Base-by-base conservation (phyloP, 2,113 vertebrate species). In the Chionis minor region DNA sequence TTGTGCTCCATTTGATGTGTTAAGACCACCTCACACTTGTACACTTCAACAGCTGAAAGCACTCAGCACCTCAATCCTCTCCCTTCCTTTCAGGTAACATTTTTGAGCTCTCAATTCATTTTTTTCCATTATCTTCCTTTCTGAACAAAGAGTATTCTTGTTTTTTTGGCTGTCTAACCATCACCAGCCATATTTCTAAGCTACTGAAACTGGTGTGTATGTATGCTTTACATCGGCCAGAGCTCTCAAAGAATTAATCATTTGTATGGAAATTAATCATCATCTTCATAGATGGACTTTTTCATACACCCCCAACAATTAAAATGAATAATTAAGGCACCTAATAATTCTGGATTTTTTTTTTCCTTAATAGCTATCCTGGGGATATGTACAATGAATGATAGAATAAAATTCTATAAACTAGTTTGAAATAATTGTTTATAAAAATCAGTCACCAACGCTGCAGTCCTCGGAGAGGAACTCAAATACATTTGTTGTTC, bases 1-100 rank as follows among this genome's bases (percentile, higher is more conserved):
- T 58, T 90, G 7, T 56, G 20, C 27, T 79, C 65, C 8, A 11
- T 75, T 28, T 78, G 19, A 10, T 0, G 0, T 17, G 8, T 35
- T 49, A 69, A 66, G 32, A 61, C 33, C 18, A 35, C 32, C 20
- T 61, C 66, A 49, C 30, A 27, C 3, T 38, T 33, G 18, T 15
- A 33, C 16, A 10, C 3, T 47, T 88, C n/a, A 82, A n/a, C 0
- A 24, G 33, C 8, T 42, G 63, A 83, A 78, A 66, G 6, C 14
- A 44, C 3, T 86, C 22, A 83, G 24, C 13, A 73, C 12, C 17
- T 78, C 35, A n/a, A 6, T 42, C 7, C 1, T 73, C 14, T 66
- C 9, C 1, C 12, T 62, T 81, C 44, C 8, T 55, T 14, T 8
- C 33, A 78, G 26, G n/a, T 59, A 75, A 52, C 8, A 8, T 15